phyloP scores from a whole-genome alignment of 2,888 invertebrate species.

The Opisthograptis luteolata region DNA sequence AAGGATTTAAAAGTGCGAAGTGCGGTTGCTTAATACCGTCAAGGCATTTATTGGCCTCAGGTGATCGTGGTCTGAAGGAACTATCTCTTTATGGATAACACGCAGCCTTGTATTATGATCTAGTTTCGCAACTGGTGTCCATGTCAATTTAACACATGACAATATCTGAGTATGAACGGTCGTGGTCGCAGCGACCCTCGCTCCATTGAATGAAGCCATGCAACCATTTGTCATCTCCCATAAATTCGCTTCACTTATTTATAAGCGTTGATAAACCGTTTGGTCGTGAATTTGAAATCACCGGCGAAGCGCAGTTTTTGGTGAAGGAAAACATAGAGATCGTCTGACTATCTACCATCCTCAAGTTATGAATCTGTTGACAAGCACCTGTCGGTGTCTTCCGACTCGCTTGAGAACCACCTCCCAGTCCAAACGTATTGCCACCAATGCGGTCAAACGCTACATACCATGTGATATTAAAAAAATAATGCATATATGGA shows the following conservation, averaged over 20 bases:
- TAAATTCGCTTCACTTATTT: conserved; percentile 22
- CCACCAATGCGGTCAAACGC: too few relatives aligned
- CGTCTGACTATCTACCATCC: too few relatives aligned
- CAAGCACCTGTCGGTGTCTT: too few relatives aligned
- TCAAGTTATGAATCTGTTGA: too few relatives aligned
- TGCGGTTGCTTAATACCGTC: conserved; percentile 40
- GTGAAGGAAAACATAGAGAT: too few relatives aligned
- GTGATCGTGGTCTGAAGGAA: conserved; percentile 47
- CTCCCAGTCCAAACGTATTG: too few relatives aligned
- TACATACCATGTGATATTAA: too few relatives aligned
- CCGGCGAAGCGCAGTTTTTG: too few relatives aligned
- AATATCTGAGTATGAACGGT: conserved; percentile 43
- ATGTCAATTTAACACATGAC: conserved; percentile 55
- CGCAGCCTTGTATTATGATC: conserved; percentile 53
- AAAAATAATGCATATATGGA: too few relatives aligned
- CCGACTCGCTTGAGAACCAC: too few relatives aligned
- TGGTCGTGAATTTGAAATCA: too few relatives aligned
- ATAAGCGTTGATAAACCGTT: too few relatives aligned
- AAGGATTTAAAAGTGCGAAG: conserved; percentile 32
- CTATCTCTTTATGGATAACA: conserved; percentile 47
- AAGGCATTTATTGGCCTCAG: conserved; percentile 50
- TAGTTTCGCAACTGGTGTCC: conserved; percentile 58
- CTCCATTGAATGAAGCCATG: conserved; percentile 32
- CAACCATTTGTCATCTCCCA: conserved; percentile 39
- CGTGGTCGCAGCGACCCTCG: conserved; percentile 52